These are phyloP conservation scores for Temnopleurus reevesii DNA, from an alignment of 53 echinoderm and acorn worm species.

Conservation along the genomic window DNA sequence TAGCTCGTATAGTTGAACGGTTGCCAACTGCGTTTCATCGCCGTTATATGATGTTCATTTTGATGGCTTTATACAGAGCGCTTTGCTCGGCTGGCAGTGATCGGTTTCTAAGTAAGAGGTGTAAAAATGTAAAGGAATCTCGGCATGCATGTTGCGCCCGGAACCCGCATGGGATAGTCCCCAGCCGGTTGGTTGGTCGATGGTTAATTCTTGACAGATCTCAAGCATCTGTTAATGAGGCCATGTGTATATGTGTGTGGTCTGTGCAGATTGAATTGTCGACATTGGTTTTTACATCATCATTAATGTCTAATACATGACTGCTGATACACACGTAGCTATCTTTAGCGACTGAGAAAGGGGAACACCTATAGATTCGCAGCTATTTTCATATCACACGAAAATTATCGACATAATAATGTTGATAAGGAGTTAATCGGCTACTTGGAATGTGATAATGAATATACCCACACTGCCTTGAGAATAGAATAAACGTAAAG, in stretches of 20 bases:
- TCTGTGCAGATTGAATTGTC: too few species aligned
- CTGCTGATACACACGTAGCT: too few species aligned
- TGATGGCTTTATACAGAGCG: conserved; percentile 24
- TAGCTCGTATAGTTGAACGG: background rate
- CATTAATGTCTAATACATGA: too few species aligned
- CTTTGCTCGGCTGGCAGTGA: background rate
- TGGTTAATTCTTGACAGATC: background rate
- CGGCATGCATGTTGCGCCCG: background rate
- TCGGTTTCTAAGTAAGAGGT: background rate
- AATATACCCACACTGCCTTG: too few species aligned
- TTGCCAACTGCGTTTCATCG: conserved; percentile 16
- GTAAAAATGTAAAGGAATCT: conserved; percentile 1
- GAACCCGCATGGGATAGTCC: background rate
- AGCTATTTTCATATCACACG: too few species aligned
- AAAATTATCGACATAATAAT: too few species aligned
- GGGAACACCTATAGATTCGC: too few species aligned
- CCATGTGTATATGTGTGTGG: background rate
- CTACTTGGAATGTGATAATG: too few species aligned
- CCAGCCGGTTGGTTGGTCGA: background rate
- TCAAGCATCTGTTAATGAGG: conserved; percentile 23
- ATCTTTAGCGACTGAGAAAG: too few species aligned
- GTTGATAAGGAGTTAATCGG: too few species aligned
- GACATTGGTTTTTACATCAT: too few species aligned
- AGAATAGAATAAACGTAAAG: too few species aligned
- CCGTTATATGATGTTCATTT: conserved; percentile 18